These are phyloP conservation scores for Labeo calbasu DNA, from an alignment of 2,797 vertebrate species.

Conservation along the genomic window DNA sequence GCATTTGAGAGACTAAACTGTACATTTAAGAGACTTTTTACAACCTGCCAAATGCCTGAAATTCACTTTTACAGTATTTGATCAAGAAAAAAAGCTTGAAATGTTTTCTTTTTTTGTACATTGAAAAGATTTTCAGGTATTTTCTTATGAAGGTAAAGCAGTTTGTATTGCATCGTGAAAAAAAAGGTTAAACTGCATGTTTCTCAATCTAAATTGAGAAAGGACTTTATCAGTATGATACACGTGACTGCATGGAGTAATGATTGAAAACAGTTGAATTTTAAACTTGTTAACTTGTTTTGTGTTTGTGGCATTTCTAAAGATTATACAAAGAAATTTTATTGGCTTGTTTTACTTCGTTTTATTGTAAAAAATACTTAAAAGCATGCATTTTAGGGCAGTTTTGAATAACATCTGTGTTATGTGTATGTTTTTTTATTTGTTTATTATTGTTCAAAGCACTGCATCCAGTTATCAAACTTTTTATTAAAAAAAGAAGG, in stretches of 20 bases:
- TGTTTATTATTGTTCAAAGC: neutral
- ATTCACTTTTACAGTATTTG: neutral
- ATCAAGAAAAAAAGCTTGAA: neutral
- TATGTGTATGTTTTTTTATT: neutral
- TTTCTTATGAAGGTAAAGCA: conserved; percentile 48
- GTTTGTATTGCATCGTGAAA: conserved; percentile 46
- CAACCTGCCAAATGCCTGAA: conserved; percentile 27
- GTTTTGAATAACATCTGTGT: neutral
- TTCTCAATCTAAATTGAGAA: conserved; percentile 20
- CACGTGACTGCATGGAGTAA: conserved; percentile 15
- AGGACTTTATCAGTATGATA: conserved; percentile 16
- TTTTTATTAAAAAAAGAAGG: conserved; percentile 9
- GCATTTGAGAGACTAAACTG: conserved; percentile 9
- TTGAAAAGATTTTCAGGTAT: conserved; percentile 30
- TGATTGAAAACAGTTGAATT: conserved; percentile 2
- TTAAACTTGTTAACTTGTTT: neutral
- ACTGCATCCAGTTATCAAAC: conserved; percentile 5
- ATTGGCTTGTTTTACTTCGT: neutral
- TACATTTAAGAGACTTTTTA: conserved; percentile 3
- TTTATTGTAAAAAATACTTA: neutral
- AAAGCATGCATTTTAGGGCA: conserved; percentile 1
- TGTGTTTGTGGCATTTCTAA: neutral
- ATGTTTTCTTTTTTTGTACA: conserved; percentile 1
- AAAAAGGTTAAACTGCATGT: conserved; percentile 26
- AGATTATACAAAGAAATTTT: conserved; percentile 7